Conservation (phyloP, 1,140 invertebrate genomes). For the Ylistrum balloti region DNA sequence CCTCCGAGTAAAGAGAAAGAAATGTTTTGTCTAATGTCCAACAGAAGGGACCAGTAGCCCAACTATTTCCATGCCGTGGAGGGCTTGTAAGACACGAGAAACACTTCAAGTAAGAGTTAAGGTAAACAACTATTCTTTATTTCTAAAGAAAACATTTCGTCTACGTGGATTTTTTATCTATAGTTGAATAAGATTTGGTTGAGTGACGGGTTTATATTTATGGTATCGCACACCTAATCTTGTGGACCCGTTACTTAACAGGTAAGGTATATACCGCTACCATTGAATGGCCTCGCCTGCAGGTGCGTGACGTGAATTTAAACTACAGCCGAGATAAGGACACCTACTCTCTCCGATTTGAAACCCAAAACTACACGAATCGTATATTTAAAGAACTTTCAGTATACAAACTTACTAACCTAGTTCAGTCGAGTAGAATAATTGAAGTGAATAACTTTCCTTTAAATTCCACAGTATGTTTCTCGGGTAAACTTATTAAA, state of each 20-base stretch:
- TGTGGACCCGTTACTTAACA: not conserved
- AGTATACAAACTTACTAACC: not conserved
- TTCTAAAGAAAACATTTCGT: constrained; percentile 35
- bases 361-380: constrained; percentile 1
- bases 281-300: not conserved
- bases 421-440: not conserved
- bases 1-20: not conserved
- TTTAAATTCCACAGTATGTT: not conserved
- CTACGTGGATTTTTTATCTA: constrained; percentile 21
- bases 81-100: not conserved
- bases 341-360: not conserved
- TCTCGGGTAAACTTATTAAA: not conserved
- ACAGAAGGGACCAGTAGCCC: not conserved
- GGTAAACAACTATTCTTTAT: constrained; percentile 29
- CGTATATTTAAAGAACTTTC: constrained; percentile 9
- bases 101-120: constrained; percentile 10
- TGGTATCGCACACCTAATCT: constrained; percentile 33
- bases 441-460: not conserved
- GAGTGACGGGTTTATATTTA: constrained; percentile 10
- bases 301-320: constrained; percentile 32
- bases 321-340: not conserved
- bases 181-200: constrained; percentile 1
- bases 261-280: not conserved
- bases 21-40: not conserved
- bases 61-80: not conserved